These are phyloP conservation scores for Oligia fasciuncula DNA, from an alignment of 2,888 invertebrate genomes.

Conservation along the genomic window DNA sequence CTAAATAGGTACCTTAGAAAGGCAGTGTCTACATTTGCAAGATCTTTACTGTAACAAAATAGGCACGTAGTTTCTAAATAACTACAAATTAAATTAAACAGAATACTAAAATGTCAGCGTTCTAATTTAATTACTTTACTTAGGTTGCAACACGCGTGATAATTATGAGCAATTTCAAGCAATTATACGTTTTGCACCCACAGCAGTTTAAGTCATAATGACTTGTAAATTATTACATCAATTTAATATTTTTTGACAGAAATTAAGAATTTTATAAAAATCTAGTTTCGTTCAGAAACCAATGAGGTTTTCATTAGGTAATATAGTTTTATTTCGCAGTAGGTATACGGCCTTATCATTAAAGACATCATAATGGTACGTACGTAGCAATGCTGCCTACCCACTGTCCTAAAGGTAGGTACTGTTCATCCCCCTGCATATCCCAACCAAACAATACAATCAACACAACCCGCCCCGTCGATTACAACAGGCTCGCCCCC, in stretches of 20 bases:
- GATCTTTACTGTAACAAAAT: neutral
- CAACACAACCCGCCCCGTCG: neutral
- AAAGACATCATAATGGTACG: neutral
- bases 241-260: neutral
- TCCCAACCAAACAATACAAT: neutral
- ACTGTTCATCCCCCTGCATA: neutral
- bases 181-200: constrained; percentile 26
- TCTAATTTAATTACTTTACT: constrained; percentile 22
- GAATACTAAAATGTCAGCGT: neutral
- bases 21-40: too few species aligned
- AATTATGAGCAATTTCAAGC: constrained; percentile 22
- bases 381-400: neutral
- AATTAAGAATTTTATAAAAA: neutral
- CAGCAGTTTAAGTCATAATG: constrained; percentile 12
- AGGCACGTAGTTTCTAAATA: neutral
- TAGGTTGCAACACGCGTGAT: neutral
- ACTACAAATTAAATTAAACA: neutral
- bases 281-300: neutral
- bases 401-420: neutral
- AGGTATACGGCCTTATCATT: neutral
- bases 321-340: neutral
- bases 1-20: neutral
- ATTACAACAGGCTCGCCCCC: too few species aligned
- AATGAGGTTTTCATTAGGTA: neutral
- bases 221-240: constrained; percentile 1